phyloP scores from a whole-genome alignment of 2,888 invertebrate species.

The Arge pagana region DNA sequence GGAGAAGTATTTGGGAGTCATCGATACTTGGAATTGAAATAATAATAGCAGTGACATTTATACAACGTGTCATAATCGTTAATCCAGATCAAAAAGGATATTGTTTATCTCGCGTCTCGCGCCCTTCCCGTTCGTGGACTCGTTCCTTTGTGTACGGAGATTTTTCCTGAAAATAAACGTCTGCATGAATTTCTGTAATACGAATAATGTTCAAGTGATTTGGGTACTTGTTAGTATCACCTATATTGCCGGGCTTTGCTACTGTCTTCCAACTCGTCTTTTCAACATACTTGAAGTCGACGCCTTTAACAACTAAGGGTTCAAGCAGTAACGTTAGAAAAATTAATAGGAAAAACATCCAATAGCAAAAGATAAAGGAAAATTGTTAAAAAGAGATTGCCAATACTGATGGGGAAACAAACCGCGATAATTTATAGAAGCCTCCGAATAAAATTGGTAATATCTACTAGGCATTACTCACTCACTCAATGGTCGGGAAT shows the following conservation, averaged over 20 bases:
- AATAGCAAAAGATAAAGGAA: neutral
- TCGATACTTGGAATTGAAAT: neutral
- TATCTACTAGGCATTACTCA: no score
- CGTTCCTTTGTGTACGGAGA: slow-evolving; percentile 74
- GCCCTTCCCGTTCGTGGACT: slow-evolving; percentile 77
- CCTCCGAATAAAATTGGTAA: no score
- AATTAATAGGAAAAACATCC: neutral
- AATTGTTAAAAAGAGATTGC: no score
- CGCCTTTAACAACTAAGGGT: slow-evolving; percentile 49
- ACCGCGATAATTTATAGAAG: no score
- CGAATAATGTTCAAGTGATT: slow-evolving; percentile 15
- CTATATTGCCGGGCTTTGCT: slow-evolving; percentile 45
- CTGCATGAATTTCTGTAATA: neutral
- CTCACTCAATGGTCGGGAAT: no score
- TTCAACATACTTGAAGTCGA: slow-evolving; percentile 49
- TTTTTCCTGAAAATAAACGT: slow-evolving; percentile 71
- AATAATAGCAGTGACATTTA: neutral
- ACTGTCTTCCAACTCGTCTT: slow-evolving; percentile 49
- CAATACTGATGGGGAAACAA: no score
- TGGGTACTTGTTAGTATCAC: slow-evolving; percentile 46
- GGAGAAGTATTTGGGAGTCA: slow-evolving; percentile 40
- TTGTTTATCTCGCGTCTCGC: slow-evolving; percentile 79
- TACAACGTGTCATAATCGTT: neutral
- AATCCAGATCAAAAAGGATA: slow-evolving; percentile 69
- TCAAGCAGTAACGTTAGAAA: slow-evolving; percentile 11